Conservation (phyloP, 2,113 vertebrate species). For the Rhizomys pruinosus region DNA sequence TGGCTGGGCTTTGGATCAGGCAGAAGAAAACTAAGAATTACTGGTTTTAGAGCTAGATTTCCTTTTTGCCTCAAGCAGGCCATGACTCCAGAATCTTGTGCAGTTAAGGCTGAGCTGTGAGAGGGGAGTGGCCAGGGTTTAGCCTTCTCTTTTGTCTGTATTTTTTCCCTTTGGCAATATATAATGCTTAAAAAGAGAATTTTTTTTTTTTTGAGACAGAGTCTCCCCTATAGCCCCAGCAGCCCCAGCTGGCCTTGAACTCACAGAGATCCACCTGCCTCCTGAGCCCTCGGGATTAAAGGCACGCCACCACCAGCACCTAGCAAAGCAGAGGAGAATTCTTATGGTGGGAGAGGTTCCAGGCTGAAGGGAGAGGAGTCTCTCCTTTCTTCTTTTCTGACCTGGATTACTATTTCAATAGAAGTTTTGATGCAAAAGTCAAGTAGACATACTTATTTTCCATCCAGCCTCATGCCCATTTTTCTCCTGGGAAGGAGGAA, state of each 20-base stretch:
- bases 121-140: neutral
- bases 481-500: slow-evolving; percentile 42
- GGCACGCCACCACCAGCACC: too few species aligned
- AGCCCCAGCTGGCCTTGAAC: too few species aligned
- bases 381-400: neutral
- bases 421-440: neutral
- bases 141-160: neutral
- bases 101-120: neutral
- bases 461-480: neutral
- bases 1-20: neutral
- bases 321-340: too few species aligned
- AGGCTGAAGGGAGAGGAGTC: neutral
- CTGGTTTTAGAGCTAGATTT: slow-evolving; percentile 42
- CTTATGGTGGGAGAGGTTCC: neutral
- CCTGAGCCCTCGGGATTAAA: too few species aligned
- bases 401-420: neutral
- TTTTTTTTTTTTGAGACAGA: neutral
- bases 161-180: neutral
- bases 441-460: slow-evolving; percentile 47
- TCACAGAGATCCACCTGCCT: too few species aligned
- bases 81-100: slow-evolving; percentile 13
- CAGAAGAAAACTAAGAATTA: slow-evolving; percentile 43
- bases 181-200: neutral
- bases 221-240: too few species aligned
- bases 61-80: neutral